phyloP scores from a whole-genome alignment of 2,888 invertebrate genomes.

The Pantelozetes paolii region DNA sequence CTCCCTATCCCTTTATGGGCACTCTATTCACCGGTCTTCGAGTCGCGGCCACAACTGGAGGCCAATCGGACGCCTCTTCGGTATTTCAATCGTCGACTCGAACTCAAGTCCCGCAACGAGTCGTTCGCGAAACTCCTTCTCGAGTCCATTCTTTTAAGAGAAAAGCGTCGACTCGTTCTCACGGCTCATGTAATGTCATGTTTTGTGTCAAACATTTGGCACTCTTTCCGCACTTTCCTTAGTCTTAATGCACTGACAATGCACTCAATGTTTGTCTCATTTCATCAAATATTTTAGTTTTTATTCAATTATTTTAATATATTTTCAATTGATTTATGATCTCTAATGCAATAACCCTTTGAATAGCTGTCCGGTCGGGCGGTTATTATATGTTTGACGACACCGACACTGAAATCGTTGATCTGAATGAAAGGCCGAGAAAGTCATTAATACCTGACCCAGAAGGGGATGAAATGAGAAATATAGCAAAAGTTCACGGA shows the following conservation, averaged over 20 bases:
- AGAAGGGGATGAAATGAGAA: constrained; percentile 46
- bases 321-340: no score
- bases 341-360: no score
- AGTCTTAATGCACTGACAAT: constrained; percentile 4
- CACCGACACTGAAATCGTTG: constrained; percentile 68
- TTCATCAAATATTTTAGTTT: not conserved
- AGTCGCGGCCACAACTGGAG: not conserved
- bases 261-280: not conserved
- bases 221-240: not conserved
- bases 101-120: constrained; percentile 23
- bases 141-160: constrained; percentile 35
- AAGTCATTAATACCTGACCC: constrained; percentile 46
- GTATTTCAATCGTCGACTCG: constrained; percentile 26
- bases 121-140: constrained; percentile 25
- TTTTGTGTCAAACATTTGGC: not conserved
- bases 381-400: constrained; percentile 99
- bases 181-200: constrained; percentile 42
- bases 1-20: constrained; percentile 20
- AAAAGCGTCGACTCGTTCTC: constrained; percentile 36
- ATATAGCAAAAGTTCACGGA: constrained; percentile 46
- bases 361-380: constrained; percentile 87
- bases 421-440: constrained; percentile 47
- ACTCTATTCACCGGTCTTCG: constrained; percentile 15
- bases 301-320: not conserved
- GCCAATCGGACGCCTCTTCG: not conserved